Evolutionary conservation across 2,113 vertebrate genomes (phyloP), one percentile per base, ranked within the genome.

Genomic region (Osmerus mordax): DNA sequence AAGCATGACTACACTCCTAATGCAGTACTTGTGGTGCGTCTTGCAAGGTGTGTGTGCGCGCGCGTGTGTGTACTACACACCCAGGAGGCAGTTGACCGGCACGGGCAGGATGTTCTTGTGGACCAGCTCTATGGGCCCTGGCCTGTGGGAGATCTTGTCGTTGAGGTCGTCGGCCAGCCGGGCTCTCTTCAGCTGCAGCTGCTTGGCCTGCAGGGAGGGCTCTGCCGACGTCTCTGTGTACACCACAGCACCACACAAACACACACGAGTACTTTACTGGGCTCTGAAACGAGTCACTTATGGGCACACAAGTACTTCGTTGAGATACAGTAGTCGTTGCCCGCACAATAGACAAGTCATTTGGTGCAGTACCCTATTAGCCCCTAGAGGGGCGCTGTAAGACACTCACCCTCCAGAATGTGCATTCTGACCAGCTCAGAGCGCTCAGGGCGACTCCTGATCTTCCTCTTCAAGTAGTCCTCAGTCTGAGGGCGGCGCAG

Each of bases 101-200:
- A 99, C 97, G 0, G 96, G 97, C 78, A 99, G 90, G 89, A 99
- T 99, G 83, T 99, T 99, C 90, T 99, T 99, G 89, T 98, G 95
- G 61, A 99, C 94, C 78, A 99, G 90, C 68, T 99, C 97, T 82
- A 99, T 98, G 74, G 97, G 97, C 52, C 97, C 97, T 0, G 97
- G 96, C 67, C 97, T 88, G 91, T 99, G 96, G 0, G 97, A 95
- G 70, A 99, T 96, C 91, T 99, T 99, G 84, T 99, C 97, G 1
- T 99, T 99, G 85, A 99, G 96, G 87, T 99, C 96, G 71, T 99
- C 96, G 0, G 97, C 97, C 84, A 99, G 83, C 2, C 97, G 93
- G 28, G 97, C 97, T 85, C 97, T 88, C 87, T 99, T 99, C 71
- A 99, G 91, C 91, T 96, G 97, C 87, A 99, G 88, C 91, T 99